A percentile compares a stretch with the other conserved stretches of the same genome.
Conservation (phyloP, 2,888 invertebrate genomes). For the Stegophylla sp. region DNA sequence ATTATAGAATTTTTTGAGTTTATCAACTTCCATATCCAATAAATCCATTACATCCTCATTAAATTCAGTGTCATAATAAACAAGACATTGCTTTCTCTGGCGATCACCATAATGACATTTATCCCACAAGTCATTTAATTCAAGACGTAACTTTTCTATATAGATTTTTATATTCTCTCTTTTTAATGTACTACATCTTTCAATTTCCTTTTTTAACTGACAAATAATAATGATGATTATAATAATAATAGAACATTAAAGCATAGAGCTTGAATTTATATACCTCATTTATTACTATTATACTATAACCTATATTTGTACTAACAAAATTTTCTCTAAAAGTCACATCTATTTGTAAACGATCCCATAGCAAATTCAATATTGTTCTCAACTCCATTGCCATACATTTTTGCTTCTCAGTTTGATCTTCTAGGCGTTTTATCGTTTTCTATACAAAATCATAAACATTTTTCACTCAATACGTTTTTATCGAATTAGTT, state of each 20-base stretch:
- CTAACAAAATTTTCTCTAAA: constrained; percentile 73
- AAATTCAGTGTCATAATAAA: constrained; percentile 74
- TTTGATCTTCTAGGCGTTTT: constrained; percentile 47
- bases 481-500: not conserved
- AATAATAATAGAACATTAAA: not conserved
- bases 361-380: constrained; percentile 56
- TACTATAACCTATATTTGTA: constrained; percentile 70
- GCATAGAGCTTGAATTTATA: constrained; percentile 52
- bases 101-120: constrained; percentile 74
- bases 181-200: constrained; percentile 77
- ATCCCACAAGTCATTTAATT: constrained; percentile 79
- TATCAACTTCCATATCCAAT: constrained; percentile 80
- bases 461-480: not conserved
- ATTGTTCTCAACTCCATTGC: constrained; percentile 53
- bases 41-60: constrained; percentile 80
- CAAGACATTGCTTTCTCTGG: constrained; percentile 71
- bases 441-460: constrained; percentile 54
- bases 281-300: constrained; percentile 68
- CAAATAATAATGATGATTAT: constrained; percentile 57
- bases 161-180: constrained; percentile 74
- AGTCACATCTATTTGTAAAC: constrained; percentile 63
- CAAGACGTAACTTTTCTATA: constrained; percentile 74
- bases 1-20: constrained; percentile 72
- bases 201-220: constrained; percentile 74
- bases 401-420: constrained; percentile 49